Percentiles rank a stretch among this genome's conserved stretches.
phyloP scores from a whole-genome alignment of 2,113 vertebrate species.

The Heterochromis multidens region DNA sequence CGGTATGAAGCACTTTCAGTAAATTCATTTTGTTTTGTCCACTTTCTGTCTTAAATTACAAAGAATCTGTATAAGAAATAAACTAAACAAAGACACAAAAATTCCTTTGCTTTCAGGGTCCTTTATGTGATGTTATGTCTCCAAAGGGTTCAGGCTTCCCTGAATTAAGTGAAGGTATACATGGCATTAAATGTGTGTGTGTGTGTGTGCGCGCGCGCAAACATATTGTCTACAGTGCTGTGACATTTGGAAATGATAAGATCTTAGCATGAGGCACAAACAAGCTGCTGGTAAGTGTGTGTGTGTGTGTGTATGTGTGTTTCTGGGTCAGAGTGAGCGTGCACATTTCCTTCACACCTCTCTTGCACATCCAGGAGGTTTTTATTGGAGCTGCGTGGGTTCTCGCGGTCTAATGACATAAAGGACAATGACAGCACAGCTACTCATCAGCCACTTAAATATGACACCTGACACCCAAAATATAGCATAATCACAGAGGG shows the following conservation, averaged over 20 bases:
- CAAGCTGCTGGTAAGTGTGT: not conserved
- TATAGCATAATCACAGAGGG: not conserved
- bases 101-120: rapidly evolving
- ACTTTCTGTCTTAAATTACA: not conserved
- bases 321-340: not conserved
- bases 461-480: not conserved
- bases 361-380: not conserved
- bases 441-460: not conserved
- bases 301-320: not conserved
- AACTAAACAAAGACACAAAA: not conserved
- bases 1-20: not conserved
- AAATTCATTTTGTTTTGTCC: too few relatives aligned
- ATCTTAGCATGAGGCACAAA: not conserved
- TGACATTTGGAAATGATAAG: conserved; percentile 8
- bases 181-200: rapidly evolving
- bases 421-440: not conserved
- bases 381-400: not conserved
- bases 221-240: not conserved
- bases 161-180: not conserved
- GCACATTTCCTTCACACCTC: not conserved
- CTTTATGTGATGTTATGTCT: not conserved
- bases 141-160: not conserved
- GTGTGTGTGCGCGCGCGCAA: not conserved
- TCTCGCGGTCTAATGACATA: not conserved
- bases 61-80: not conserved